Evolutionary conservation across 2,113 vertebrate species (phyloP).

Genomic region (Chaenocephalus aceratus): DNA sequence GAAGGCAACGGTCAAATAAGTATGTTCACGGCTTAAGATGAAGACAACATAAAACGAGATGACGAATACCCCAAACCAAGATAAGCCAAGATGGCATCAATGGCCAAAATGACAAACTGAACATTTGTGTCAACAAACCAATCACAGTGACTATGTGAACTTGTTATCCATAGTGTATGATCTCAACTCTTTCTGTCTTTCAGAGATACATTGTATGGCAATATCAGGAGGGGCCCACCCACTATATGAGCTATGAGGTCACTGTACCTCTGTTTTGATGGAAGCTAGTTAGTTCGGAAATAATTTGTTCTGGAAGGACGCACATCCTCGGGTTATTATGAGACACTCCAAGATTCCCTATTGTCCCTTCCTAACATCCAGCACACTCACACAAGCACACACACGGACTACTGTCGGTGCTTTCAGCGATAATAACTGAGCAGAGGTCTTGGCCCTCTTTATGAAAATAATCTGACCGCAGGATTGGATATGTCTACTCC

Average conservation of each 20-base stretch:
- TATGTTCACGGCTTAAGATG: too few relatives aligned
- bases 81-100: too few relatives aligned
- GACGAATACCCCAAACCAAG: too few relatives aligned
- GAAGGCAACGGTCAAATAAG: too few relatives aligned
- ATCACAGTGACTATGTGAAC: too few relatives aligned
- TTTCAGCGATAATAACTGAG: slow-evolving; percentile 73
- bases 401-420: slow-evolving; percentile 25
- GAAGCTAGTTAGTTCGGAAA: slow-evolving; percentile 56
- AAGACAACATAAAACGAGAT: too few relatives aligned
- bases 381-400: not conserved
- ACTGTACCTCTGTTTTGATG: slow-evolving; percentile 56
- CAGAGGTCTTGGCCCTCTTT: slow-evolving; percentile 72
- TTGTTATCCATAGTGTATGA: too few relatives aligned
- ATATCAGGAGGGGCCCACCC: not conserved
- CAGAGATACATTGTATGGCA: not conserved
- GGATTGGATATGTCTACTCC: slow-evolving; percentile 76
- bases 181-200: too few relatives aligned
- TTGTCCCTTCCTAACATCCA: slow-evolving; percentile 34
- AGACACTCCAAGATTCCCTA: slow-evolving; percentile 33
- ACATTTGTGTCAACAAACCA: too few relatives aligned
- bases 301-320: slow-evolving; percentile 63
- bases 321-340: slow-evolving; percentile 67
- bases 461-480: slow-evolving; percentile 75
- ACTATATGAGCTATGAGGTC: not conserved
- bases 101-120: too few relatives aligned